Base-by-base conservation (phyloP, 2,113 vertebrate species). In the Tympanuchus pallidicinctus region DNA sequence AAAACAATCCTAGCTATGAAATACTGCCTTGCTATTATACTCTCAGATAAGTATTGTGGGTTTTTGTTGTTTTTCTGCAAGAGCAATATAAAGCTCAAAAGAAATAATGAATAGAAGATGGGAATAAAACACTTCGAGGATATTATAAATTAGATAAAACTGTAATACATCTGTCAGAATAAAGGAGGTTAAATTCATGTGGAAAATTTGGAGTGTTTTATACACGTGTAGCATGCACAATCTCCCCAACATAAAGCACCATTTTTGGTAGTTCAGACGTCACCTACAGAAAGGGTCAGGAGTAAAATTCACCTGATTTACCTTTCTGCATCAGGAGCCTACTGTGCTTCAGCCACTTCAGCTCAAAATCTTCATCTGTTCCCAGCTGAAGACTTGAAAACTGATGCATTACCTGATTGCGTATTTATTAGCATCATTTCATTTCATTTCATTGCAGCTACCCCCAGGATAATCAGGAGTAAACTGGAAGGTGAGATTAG, bases 111-210 rank as follows among this genome's bases (percentile, higher is more conserved):
- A 61, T 9, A 48, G 7, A 57, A 88, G 57, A 74, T 32, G 90
- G 83, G 36, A 40, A 57, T 74, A 69, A 77, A 64, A 11, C 45
- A 38, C 32, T 25, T 5, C 10, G 10, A 57, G 5, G 11, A 50
- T 85, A 73, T 89, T 67, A 54, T 54, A 59, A 95, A 84, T 69
- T 10, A 89, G 27, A 34, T 65, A 79, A 87, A 95, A 63, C 6
- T 2, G 3, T 32, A 57, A 15, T 12, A 42, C 9, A 11, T 71
- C n/a, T 67, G 12, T 56, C 54, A 82, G n/a, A 27, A 38, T 47
- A 56, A 5, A 72, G 14, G n/a, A 89, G 70, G 27, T 79, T 61
- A 82, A 89, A 84, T 54, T 56, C 3, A 15, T 30, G 25, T 76
- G 64, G 36, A 80, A 59, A 15, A 12, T 75, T 38, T 45, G 11